These are phyloP conservation scores for Bombus ignitus DNA, from an alignment of 1,140 invertebrate species.

Conservation along the genomic window DNA sequence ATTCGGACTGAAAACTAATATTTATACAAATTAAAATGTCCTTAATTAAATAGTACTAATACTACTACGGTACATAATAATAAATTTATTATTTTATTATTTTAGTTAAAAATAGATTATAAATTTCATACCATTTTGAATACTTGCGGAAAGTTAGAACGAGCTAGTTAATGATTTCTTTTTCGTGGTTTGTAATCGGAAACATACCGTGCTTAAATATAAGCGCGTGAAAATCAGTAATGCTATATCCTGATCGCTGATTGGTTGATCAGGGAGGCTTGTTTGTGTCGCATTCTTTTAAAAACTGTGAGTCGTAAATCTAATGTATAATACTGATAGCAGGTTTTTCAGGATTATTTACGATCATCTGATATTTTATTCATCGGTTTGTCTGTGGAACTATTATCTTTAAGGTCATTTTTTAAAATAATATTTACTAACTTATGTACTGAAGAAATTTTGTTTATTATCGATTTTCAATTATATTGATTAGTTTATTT, in stretches of 20 bases:
- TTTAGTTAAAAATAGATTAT: background rate
- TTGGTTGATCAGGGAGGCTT: slow-evolving; percentile 53
- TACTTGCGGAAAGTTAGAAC: background rate
- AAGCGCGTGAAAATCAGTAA: background rate
- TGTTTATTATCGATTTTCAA: background rate
- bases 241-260: slow-evolving; percentile 56
- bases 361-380: slow-evolving; percentile 43
- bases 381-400: slow-evolving; percentile 41
- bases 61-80: background rate
- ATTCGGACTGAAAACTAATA: too few species aligned
- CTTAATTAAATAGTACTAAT: too few species aligned
- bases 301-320: slow-evolving; percentile 39
- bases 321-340: slow-evolving; percentile 10
- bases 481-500: background rate
- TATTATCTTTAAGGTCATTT: slow-evolving; percentile 58
- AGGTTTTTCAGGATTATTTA: slow-evolving; percentile 52
- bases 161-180: background rate
- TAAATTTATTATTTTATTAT: background rate
- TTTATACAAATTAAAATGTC: too few species aligned
- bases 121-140: slow-evolving; percentile 23
- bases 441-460: background rate
- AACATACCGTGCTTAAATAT: slow-evolving; percentile 54
- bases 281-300: slow-evolving; percentile 49
- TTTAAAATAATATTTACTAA: background rate
- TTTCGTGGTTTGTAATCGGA: slow-evolving; percentile 6